phyloP scores from a whole-genome alignment of 2,797 vertebrate genomes.

The Sciaenops ocellatus region DNA sequence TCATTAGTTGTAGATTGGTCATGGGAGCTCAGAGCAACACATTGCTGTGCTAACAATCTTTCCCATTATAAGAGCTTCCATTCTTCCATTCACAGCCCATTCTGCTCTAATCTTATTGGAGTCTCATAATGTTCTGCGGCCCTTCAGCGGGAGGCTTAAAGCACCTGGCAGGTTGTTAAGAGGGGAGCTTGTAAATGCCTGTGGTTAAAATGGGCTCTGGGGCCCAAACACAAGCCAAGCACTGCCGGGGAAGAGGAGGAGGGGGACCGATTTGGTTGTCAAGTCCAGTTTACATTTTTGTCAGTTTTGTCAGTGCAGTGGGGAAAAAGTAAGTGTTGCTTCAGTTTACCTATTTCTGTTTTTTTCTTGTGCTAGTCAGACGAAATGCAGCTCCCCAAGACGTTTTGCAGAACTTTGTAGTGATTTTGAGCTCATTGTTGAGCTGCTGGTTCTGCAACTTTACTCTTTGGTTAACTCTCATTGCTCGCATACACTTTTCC shows the following conservation, averaged over 20 bases:
- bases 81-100: conserved; percentile 73
- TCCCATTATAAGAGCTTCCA: conserved; percentile 75
- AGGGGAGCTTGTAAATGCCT: conserved; percentile 89
- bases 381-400: not conserved
- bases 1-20: conserved; percentile 86
- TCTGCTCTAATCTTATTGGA: conserved; percentile 89
- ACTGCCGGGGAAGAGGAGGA: conserved; percentile 68
- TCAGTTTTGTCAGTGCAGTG: conserved; percentile 75
- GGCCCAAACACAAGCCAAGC: conserved; percentile 78
- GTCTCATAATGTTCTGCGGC: conserved; percentile 81
- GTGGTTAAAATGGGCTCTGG: conserved; percentile 84
- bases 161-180: conserved; percentile 93
- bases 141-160: conserved; percentile 82
- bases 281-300: conserved; percentile 89
- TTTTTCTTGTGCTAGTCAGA: conserved; percentile 6
- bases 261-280: conserved; percentile 92
- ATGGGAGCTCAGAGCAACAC: conserved; percentile 82
- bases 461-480: not conserved
- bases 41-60: conserved; percentile 79
- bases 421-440: not conserved
- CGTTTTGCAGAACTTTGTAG: not conserved
- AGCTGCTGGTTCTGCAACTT: not conserved
- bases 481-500: no score
- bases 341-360: not conserved
- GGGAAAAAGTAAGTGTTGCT: conserved; percentile 80